These are phyloP conservation scores for Tapirus indicus DNA, from an alignment of 2,797 vertebrate genomes.

Conservation along the genomic window DNA sequence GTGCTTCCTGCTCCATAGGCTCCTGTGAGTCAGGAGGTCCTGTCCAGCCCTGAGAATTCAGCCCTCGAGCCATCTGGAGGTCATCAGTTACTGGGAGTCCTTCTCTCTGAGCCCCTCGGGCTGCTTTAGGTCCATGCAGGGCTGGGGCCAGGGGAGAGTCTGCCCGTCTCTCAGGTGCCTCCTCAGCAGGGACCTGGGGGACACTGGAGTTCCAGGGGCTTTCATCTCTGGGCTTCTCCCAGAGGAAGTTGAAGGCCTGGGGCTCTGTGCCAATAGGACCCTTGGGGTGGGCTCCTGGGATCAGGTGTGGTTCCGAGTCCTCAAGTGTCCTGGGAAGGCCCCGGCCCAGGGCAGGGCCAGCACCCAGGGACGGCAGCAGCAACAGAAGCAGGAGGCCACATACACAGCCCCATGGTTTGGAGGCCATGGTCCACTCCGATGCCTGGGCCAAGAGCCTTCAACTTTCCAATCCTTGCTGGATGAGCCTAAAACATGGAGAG, in stretches of 20 bases:
- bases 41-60: conserved; percentile 72
- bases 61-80: conserved; percentile 60
- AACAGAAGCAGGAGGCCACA: conserved; percentile 46
- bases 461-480: conserved; percentile 44
- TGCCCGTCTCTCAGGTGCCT: neutral
- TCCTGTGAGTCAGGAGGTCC: conserved; percentile 65
- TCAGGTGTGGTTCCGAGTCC: conserved; percentile 16
- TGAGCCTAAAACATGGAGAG: conserved; percentile 52
- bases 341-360: conserved; percentile 37
- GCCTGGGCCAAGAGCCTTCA: neutral
- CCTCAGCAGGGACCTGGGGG: neutral
- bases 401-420: neutral
- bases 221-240: conserved; percentile 44
- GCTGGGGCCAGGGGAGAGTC: conserved; percentile 46
- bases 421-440: conserved; percentile 67
- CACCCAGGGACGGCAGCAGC: neutral
- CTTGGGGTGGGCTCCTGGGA: neutral
- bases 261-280: neutral
- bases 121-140: conserved; percentile 69
- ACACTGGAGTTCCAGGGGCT: neutral
- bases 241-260: neutral
- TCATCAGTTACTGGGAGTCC: conserved; percentile 27
- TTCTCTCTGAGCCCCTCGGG: neutral
- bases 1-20: conserved; percentile 8
- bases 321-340: conserved; percentile 43